Conservation (phyloP, 2,888 invertebrate genomes). For the Odontocerum albicorne region DNA sequence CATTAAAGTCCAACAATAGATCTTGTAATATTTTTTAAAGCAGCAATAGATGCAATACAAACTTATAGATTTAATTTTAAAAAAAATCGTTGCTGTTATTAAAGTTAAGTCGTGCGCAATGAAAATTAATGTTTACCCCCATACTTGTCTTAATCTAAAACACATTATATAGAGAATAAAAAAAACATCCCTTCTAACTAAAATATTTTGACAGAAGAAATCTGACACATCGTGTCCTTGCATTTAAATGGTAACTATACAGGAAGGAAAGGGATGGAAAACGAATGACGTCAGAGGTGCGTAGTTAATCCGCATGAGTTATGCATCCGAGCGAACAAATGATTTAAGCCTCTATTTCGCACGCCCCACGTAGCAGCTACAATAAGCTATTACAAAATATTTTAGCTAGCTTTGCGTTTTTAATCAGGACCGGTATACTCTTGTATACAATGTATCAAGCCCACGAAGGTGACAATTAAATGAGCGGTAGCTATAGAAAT, state of each 20-base stretch:
- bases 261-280: neutral
- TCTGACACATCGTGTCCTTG: neutral
- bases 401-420: conserved; percentile 31
- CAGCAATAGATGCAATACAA: too few relatives aligned
- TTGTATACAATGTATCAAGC: too few relatives aligned
- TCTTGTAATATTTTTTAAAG: too few relatives aligned
- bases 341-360: conserved; percentile 36
- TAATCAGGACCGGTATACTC: too few relatives aligned
- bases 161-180: conserved; percentile 7
- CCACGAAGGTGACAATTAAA: too few relatives aligned
- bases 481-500: too few relatives aligned
- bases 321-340: conserved; percentile 32
- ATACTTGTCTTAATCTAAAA: conserved; percentile 33
- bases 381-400: conserved; percentile 35
- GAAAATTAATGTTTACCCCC: conserved; percentile 29
- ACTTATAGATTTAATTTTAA: too few relatives aligned
- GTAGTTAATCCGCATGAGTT: conserved; percentile 30
- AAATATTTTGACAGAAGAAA: conserved; percentile 21
- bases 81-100: too few relatives aligned
- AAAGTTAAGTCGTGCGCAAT: neutral
- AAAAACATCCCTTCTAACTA: conserved; percentile 22
- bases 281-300: conserved; percentile 4
- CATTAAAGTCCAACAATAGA: too few relatives aligned
- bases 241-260: neutral
- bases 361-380: conserved; percentile 33